Base-by-base conservation (phyloP, 1,140 invertebrate genomes). In the Apis laboriosa region DNA sequence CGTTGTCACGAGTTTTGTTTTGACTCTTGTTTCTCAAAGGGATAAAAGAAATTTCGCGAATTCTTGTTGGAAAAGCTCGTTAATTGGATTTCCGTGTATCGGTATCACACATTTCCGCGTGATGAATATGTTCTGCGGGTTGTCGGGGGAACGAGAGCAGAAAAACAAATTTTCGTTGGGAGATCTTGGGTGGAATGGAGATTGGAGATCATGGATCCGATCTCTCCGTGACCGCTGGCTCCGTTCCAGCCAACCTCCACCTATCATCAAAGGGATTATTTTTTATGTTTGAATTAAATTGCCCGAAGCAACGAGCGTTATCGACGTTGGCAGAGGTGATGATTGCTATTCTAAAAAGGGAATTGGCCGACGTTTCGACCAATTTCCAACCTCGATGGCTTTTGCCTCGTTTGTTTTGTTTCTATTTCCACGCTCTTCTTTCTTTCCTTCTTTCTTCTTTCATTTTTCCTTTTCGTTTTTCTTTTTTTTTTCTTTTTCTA, bases 211-310 rank as follows among this genome's bases (percentile, higher is more conserved):
- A 84, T 75, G 68, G 71, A 80, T 51, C 24, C 60, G 60, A 53
- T 72, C 53, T 81, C 66, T 58, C 67, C 86, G 84, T 78, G 88
- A 85, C 85, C 83, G 68, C 71, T 89, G 88, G 88, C 85, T 70
- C 19, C 43, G 68, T 56, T 89, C 88, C 86, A 89, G 73, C n/a
- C 43, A 24, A 60, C 66, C 81, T 75, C 83, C 77, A 64, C 80
- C 73, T 81, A 73, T 75, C 84, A 68, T 89, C 85, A 84, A 88
- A 88, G 80, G 84, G 84, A 88, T 86, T 88, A 88, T 88, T 88
- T 88, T 88, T 88, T 88, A 88, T 86, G 86, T 88, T 80, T 81
- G 84, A 88, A 88, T 88, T 88, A 88, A 88, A 88, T 88, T 88
- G 87, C 77, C 86, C 74, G 73, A 66, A 70, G 82, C 82, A 75